phyloP scores from a whole-genome alignment of 2,888 invertebrate genomes.

The Cephus nigrinus region DNA sequence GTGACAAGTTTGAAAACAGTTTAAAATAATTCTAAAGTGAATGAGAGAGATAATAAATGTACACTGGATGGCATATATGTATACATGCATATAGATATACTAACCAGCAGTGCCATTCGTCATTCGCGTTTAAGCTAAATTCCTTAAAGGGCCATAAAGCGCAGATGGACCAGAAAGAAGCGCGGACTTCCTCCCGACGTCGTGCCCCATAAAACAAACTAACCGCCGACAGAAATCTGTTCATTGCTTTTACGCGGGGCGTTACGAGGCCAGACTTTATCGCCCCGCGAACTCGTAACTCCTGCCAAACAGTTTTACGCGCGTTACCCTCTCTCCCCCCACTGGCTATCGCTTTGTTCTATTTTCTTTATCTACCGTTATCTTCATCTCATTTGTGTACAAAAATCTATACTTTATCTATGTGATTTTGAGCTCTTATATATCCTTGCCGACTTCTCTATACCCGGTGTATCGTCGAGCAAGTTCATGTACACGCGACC shows the following conservation, averaged over 20 bases:
- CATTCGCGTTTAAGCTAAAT: conserved; percentile 45
- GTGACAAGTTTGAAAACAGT: too few relatives aligned
- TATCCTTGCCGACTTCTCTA: too few relatives aligned
- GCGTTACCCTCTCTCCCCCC: conserved; percentile 21
- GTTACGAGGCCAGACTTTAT: conserved; percentile 57
- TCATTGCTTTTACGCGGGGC: conserved; percentile 48
- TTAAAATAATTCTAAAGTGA: too few relatives aligned
- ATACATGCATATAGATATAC: too few relatives aligned
- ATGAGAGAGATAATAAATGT: too few relatives aligned
- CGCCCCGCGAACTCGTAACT: conserved; percentile 62
- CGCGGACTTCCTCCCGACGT: conserved; percentile 41
- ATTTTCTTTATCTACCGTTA: too few relatives aligned
- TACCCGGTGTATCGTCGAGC: too few relatives aligned
- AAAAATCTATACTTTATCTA: too few relatives aligned
- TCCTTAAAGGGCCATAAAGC: conserved; percentile 59
- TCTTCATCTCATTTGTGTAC: too few relatives aligned
- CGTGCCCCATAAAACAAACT: conserved; percentile 59
- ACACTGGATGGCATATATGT: too few relatives aligned
- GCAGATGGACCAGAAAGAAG: conserved; percentile 59
- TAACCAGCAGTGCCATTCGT: conserved; percentile 19
- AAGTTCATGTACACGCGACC: too few relatives aligned
- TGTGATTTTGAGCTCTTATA: too few relatives aligned
- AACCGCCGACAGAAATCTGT: conserved; percentile 59
- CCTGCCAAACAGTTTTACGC: conserved; percentile 44
- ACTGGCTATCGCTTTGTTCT: conserved; percentile 24